These are phyloP conservation scores for Sebastes hopkinsi DNA, from an alignment of 2,797 vertebrate genomes.

Conservation along the genomic window DNA sequence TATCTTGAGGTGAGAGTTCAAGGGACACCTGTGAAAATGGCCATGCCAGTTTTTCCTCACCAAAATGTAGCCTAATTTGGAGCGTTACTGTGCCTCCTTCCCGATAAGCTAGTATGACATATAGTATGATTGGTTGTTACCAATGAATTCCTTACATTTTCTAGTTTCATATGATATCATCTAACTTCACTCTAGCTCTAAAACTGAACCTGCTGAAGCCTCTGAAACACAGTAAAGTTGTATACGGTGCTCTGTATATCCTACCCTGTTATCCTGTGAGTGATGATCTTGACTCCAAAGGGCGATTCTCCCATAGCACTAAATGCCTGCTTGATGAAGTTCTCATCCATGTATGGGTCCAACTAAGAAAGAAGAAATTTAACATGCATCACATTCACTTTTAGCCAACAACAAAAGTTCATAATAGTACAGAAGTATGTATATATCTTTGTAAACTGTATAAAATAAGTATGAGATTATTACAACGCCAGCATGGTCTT, in stretches of 20 bases:
- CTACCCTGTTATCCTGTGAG: constrained; percentile 85
- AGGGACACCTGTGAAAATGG: too few species aligned
- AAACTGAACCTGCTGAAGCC: too few species aligned
- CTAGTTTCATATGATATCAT: too few species aligned
- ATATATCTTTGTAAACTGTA: not conserved
- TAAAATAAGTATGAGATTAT: not conserved
- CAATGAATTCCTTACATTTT: too few species aligned
- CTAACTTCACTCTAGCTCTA: too few species aligned
- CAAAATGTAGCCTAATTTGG: too few species aligned
- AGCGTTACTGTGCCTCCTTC: too few species aligned
- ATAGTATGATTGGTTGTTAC: too few species aligned
- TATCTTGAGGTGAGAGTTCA: too few species aligned
- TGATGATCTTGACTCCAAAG: constrained; percentile 85
- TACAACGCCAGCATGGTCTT: not conserved
- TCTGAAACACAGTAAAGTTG: too few species aligned
- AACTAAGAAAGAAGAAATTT: constrained; percentile 54
- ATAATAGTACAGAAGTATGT: not conserved
- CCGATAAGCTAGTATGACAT: too few species aligned
- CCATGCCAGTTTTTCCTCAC: too few species aligned
- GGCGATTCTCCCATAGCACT: constrained; percentile 86
- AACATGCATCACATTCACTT: rapidly evolving
- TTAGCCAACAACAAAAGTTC: not conserved
- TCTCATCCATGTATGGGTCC: constrained; percentile 88
- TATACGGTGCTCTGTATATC: not conserved
- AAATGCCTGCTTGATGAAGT: constrained; percentile 86